Evolutionary conservation across 2,888 invertebrate species (phyloP), one percentile per base, ranked within the genome.

Genomic region (Hedya salicella): DNA sequence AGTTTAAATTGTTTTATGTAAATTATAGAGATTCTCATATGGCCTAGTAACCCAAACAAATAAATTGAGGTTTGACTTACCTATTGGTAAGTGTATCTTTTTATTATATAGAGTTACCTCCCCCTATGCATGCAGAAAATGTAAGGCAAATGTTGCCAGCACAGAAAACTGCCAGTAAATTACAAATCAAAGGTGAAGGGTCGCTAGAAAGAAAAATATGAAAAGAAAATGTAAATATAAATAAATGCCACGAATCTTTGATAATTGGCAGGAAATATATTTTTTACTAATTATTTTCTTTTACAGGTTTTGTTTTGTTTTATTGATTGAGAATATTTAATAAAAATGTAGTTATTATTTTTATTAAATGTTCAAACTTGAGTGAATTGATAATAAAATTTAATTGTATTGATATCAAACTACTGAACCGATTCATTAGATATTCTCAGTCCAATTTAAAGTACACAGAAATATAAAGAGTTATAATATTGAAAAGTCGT

Each of bases 41-140:
- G 62, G 46, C 62, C 53, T 39, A 13, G 53, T 46, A 32, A 46
- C 46, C 17, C 21, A 36, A 52, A 21, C 14, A 13, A 16, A 39
- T 50, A 17, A 25, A 25, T 4, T n/a, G n/a, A 39, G 13, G 52
- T 30, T 52, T 9, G 0, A 17, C 65, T 65, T 46, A 39, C 59
- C 65, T 14, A n/a, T 13, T 25, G 59, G 52, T 36, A 14, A 44
- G 52, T 40, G 3, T 36, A 17, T 48, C 16, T 62, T 60, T 62
- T 75, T 71, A 77, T 78, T 78, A 77, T 78, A 78, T 78, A 78
- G 69, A 78, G 72, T 62, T 68, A n/a, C 56, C 59, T 70, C 67
- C 66, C 71, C 73, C 73, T 69, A 68, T 80, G 80, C 80, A 81
- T 81, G 80, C 52, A 48, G 17, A 36, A 48, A 62, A 62, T 66